Conservation (phyloP, 2,888 invertebrate genomes). For the Orthosia gracilis region DNA sequence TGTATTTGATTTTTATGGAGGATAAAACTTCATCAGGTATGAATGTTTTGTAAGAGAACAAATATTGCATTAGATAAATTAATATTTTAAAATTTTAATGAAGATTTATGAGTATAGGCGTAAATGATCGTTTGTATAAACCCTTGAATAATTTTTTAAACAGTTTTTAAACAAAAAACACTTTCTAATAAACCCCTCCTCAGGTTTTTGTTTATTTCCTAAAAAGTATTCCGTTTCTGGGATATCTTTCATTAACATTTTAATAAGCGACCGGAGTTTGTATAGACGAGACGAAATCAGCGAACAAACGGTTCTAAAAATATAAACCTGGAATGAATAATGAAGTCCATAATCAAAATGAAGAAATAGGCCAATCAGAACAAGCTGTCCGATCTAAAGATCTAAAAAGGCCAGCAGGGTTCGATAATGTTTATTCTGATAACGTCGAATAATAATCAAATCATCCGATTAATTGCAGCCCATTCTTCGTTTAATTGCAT, state of each 20-base stretch:
- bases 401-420: constrained; percentile 32
- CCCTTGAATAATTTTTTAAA: not conserved
- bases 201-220: not conserved
- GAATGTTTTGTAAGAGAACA: not conserved
- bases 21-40: not conserved
- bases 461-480: constrained; percentile 41
- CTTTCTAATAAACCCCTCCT: not conserved
- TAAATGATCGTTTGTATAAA: not conserved
- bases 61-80: not conserved
- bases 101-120: not conserved
- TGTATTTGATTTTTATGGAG: constrained; percentile 14
- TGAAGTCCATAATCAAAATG: constrained; percentile 31
- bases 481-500: constrained; percentile 42
- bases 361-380: constrained; percentile 33
- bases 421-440: constrained; percentile 39
- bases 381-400: constrained; percentile 21
- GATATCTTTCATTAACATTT: constrained; percentile 40
- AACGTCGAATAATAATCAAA: constrained; percentile 49
- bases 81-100: no score
- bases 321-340: constrained; percentile 26
- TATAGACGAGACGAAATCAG: constrained; percentile 14
- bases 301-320: constrained; percentile 11
- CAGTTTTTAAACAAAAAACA: not conserved
- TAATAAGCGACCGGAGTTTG: constrained; percentile 32
- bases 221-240: constrained; percentile 31